Conservation (phyloP, 2,797 vertebrate genomes). For the Triplophysa bombifrons region DNA sequence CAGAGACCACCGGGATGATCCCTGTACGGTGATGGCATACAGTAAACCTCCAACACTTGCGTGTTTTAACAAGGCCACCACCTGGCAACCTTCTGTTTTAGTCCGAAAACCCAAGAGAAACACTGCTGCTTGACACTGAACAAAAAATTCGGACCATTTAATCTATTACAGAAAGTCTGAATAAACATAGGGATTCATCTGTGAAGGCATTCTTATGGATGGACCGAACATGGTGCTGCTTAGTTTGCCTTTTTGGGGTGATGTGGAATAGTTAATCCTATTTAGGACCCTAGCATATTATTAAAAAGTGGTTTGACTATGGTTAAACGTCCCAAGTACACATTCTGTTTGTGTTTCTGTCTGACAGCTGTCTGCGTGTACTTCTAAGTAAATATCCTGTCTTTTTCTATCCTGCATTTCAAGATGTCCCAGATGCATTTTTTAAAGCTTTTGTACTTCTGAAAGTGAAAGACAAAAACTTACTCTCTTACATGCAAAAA, state of each 20-base stretch:
- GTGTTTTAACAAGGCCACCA: constrained; percentile 39
- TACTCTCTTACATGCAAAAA: constrained; percentile 6
- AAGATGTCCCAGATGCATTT: not conserved
- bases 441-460: not conserved
- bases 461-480: not conserved
- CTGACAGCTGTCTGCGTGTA: constrained; percentile 40
- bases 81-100: constrained; percentile 19
- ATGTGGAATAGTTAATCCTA: not conserved
- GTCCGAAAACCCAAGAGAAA: constrained; percentile 16
- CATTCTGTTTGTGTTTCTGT: constrained; percentile 31
- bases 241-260: constrained; percentile 15
- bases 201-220: not conserved
- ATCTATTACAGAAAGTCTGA: not conserved
- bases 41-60: not conserved
- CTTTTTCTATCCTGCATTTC: constrained; percentile 29
- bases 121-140: not conserved
- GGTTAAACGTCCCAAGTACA: not conserved
- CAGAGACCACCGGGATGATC: not conserved
- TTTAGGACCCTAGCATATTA: not conserved
- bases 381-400: constrained; percentile 7
- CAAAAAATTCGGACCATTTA: not conserved
- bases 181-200: not conserved
- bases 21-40: not conserved
- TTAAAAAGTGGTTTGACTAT: constrained; percentile 28
- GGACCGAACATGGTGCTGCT: constrained; percentile 9